These are phyloP conservation scores for Bettongia penicillata DNA, from an alignment of 2,113 vertebrate genomes.

Conservation along the genomic window DNA sequence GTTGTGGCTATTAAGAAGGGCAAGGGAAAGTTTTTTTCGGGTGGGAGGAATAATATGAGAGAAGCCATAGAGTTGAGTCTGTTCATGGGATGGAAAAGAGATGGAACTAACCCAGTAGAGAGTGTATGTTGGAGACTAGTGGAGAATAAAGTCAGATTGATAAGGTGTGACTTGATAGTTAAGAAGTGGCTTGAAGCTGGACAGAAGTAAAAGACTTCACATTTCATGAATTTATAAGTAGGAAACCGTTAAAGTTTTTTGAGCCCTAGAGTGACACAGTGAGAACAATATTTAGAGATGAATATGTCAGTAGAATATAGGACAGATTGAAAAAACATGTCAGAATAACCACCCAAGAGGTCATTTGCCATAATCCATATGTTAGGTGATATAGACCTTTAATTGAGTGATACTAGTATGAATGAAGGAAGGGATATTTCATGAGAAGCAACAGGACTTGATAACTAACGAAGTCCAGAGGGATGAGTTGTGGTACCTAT, in stretches of 20 bases:
- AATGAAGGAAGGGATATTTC: background rate
- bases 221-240: background rate
- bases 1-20: background rate
- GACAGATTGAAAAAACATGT: background rate
- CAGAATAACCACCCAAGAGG: background rate
- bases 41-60: background rate
- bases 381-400: background rate
- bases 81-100: background rate
- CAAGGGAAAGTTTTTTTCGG: background rate
- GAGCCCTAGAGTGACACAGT: accelerated
- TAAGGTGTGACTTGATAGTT: background rate
- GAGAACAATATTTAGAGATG: background rate
- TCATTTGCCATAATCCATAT: background rate
- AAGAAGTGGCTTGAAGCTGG: background rate
- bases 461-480: background rate
- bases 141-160: background rate
- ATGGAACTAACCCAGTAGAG: background rate
- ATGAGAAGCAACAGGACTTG: background rate
- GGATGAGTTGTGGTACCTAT: background rate
- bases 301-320: background rate
- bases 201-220: too few relatives aligned
- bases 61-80: background rate
- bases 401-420: background rate
- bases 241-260: background rate
- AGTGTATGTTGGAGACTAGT: background rate